Evolutionary conservation across 2,797 vertebrate species (phyloP).

Genomic region (Naso thynnoides): DNA sequence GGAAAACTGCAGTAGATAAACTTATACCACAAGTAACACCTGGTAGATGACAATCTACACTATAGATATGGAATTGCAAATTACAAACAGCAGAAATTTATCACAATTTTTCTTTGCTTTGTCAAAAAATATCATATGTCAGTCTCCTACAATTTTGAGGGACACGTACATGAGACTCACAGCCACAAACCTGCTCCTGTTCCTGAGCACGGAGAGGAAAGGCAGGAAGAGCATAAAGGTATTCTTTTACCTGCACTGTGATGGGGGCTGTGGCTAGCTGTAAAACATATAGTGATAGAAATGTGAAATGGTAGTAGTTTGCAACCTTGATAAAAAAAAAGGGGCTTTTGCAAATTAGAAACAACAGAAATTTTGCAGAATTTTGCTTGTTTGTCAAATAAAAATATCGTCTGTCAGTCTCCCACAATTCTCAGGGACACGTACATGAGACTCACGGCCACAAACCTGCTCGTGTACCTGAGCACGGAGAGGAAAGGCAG

Average conservation of each 20-base stretch:
- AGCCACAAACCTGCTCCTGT: too few species aligned
- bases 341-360: too few species aligned
- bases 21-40: not conserved
- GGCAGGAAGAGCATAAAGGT: slow-evolving; percentile 2
- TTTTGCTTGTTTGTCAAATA: not conserved
- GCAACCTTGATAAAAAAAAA: too few species aligned
- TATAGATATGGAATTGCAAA: too few species aligned
- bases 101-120: too few species aligned
- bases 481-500: slow-evolving; percentile 10
- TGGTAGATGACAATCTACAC: too few species aligned
- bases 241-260: not conserved
- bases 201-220: slow-evolving; percentile 13
- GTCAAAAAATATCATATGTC: not conserved
- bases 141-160: not conserved
- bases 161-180: not conserved
- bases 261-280: not conserved
- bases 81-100: too few species aligned
- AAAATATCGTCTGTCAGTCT: not conserved
- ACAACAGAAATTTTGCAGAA: not conserved
- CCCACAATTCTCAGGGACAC: not conserved
- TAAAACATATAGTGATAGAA: not conserved
- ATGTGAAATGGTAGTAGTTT: too few species aligned
- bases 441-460: not conserved
- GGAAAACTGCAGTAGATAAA: not conserved
- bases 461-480: too few species aligned